Conservation (phyloP, 2,797 vertebrate genomes). For the Remorina albescens region DNA sequence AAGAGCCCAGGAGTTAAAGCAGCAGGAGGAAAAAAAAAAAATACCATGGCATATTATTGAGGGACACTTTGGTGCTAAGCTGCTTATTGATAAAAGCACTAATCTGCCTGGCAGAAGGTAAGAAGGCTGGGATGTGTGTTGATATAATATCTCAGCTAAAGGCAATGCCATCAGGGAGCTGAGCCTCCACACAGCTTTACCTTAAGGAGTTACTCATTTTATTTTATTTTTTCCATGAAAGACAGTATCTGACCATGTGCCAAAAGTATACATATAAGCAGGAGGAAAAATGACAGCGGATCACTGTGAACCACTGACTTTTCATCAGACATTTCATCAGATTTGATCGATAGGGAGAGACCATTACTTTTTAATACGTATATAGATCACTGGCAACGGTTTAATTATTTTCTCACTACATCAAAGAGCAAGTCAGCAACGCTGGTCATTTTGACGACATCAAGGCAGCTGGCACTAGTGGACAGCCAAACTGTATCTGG, state of each 20-base stretch:
- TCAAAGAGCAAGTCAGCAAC: conserved; percentile 68
- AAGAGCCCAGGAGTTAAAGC: conserved; percentile 75
- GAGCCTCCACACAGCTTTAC: conserved; percentile 81
- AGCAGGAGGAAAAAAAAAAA: conserved; percentile 71
- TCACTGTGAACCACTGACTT: conserved; percentile 55
- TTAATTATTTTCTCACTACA: conserved; percentile 74
- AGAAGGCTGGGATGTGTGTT: conserved; percentile 82
- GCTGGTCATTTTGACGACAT: conserved; percentile 75
- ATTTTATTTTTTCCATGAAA: conserved; percentile 73
- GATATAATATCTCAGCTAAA: conserved; percentile 87
- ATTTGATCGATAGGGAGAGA: conserved; percentile 67
- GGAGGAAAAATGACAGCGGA: conserved; percentile 40
- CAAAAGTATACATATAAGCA: conserved; percentile 41
- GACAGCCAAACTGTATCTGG: conserved; percentile 44
- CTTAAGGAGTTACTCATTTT: conserved; percentile 80
- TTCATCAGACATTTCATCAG: conserved; percentile 76
- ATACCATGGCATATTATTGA: conserved; percentile 84
- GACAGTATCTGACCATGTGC: conserved; percentile 66
- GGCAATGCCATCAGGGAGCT: conserved; percentile 82
- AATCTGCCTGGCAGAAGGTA: conserved; percentile 89
- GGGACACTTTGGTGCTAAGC: conserved; percentile 87
- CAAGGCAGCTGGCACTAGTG: conserved; percentile 41
- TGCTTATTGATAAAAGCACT: conserved; percentile 90
- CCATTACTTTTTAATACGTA: conserved; percentile 69
- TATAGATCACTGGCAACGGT: conserved; percentile 70